Evolutionary conservation across 2,113 vertebrate species (phyloP), one percentile per base, ranked within the genome.

Genomic region (Forbesichthys agassizii): DNA sequence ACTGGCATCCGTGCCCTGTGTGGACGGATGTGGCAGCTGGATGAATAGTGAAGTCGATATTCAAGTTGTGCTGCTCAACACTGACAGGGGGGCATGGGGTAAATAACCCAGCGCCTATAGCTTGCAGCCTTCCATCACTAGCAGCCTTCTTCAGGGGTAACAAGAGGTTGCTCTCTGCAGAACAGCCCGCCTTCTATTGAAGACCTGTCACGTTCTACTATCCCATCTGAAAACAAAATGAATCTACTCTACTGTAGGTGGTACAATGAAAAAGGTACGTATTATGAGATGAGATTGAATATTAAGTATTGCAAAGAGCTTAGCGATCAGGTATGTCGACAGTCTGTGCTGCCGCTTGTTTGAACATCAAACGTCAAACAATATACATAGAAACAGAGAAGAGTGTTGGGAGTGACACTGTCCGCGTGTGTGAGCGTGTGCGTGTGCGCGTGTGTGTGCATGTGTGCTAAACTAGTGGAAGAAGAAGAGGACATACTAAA

Each of bases 1-100:
- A 74, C 75, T 65, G 1, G 66, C 56, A 9, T 75, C 59, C 78
- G 64, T 48, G 61, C 78, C 78, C 75, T 68, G 69, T 68, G 79
- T 78, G 72, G 75, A 64, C 68, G 66, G 58, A 75, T 58, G 59
- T 18, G 14, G 75, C 78, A 66, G 77, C 82, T 77, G 54, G 56
- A 20, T 58, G 78, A 69, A 77, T 62, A 63, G 79, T 33, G 16
- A 69, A 69, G 76, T 70, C 70, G 84, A 84, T 89, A 69, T 88
- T 53, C 84, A 71, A 80, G 68, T 51, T 64, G 5, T 79, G 84
- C 83, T 84, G 81, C 69, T 90, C 85, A 77, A 59, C 64, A 13
- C 55, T 61, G 68, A 75, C 66, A 61, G 49, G 67, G 59, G 68
- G 62, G 69, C 55, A 33, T 67, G 5, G 68, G 64, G 70, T 54